These are phyloP conservation scores for Hydrozoanthus gracilis DNA, from an alignment of 92 coral and sea anemone genomes.

Conservation along the genomic window DNA sequence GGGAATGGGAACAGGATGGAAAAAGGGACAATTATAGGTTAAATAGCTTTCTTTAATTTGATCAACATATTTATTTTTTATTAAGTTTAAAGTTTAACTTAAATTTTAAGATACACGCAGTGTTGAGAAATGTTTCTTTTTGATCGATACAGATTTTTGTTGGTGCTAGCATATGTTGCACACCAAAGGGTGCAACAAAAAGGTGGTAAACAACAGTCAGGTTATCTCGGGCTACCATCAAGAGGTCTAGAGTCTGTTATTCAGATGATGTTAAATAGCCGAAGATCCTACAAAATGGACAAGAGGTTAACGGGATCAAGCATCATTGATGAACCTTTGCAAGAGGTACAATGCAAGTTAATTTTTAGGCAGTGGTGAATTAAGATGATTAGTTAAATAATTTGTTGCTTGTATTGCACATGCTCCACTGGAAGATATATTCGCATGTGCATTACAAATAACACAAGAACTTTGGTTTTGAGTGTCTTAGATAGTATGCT, in stretches of 20 bases:
- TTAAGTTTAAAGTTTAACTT: neutral
- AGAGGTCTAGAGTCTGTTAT: slow-evolving; percentile 84
- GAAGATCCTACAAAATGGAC: slow-evolving; percentile 93
- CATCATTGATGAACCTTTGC: slow-evolving; percentile 97
- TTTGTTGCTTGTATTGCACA: too few species aligned
- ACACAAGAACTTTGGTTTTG: too few species aligned
- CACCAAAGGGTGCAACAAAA: slow-evolving; percentile 66
- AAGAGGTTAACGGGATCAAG: slow-evolving; percentile 95
- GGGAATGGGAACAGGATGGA: too few species aligned
- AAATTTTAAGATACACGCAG: neutral
- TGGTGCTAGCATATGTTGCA: slow-evolving; percentile 89
- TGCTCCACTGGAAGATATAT: too few species aligned
- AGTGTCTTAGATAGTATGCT: too few species aligned
- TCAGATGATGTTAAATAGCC: slow-evolving; percentile 76
- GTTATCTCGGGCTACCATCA: slow-evolving; percentile 70
- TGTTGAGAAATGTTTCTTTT: neutral
- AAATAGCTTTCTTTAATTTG: neutral
- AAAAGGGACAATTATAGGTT: too few species aligned
- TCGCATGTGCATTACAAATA: too few species aligned
- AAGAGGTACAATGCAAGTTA: slow-evolving; percentile 89
- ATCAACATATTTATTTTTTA: neutral
- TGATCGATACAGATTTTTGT: slow-evolving; percentile 60
- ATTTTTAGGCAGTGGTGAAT: too few species aligned
- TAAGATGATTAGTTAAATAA: neutral
- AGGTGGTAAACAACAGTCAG: slow-evolving; percentile 50